Conservation (phyloP, 2,888 invertebrate genomes). For the Phalera bucephala region DNA sequence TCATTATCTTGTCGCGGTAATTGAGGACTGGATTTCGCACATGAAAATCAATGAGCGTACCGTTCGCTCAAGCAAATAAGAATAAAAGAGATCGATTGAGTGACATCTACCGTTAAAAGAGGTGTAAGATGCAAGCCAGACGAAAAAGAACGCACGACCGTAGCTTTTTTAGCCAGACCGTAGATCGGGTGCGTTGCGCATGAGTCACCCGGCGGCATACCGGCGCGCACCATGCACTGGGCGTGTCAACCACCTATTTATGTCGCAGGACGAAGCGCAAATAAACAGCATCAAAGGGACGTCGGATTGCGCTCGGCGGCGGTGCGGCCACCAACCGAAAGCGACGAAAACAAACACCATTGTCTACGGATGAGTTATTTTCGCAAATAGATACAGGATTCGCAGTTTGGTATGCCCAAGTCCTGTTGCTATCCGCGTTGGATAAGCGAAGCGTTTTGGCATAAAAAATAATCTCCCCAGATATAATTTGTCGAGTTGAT, state of each 20-base stretch:
- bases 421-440: constrained; percentile 21
- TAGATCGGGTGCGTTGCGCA: constrained; percentile 54
- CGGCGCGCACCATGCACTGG: constrained; percentile 68
- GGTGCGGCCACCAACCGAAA: constrained; percentile 48
- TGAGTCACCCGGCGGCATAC: constrained; percentile 69
- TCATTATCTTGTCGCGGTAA: constrained; percentile 8
- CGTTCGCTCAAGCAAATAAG: background rate
- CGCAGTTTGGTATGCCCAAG: constrained; percentile 19
- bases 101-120: constrained; percentile 44
- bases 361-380: constrained; percentile 79
- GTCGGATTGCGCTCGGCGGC: constrained; percentile 66
- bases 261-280: constrained; percentile 79
- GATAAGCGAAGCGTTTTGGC: too few relatives aligned
- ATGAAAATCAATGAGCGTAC: constrained; percentile 1
- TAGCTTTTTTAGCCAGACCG: constrained; percentile 58
- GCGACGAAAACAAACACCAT: constrained; percentile 74
- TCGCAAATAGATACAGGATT: constrained; percentile 67
- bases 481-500: too few relatives aligned
- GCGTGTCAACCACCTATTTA: constrained; percentile 81
- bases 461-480: too few relatives aligned
- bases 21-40: background rate
- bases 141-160: constrained; percentile 51
- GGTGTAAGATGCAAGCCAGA: constrained; percentile 39
- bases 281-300: constrained; percentile 81
- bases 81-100: constrained; percentile 10